These are phyloP conservation scores for Sciurus niger DNA, from an alignment of 2,113 vertebrate species.

Conservation along the genomic window DNA sequence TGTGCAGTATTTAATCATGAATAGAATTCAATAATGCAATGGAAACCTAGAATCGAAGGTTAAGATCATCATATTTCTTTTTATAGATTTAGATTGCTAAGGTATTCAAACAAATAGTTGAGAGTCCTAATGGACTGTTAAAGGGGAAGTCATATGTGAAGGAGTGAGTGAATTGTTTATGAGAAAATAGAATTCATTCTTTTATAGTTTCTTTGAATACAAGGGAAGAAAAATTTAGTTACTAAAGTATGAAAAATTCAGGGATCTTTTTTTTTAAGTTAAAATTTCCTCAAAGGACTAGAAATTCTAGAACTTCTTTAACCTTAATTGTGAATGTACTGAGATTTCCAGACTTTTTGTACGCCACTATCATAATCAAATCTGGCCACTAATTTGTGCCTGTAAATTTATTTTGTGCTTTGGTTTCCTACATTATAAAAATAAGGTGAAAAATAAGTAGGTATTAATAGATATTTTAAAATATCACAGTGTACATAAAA, in stretches of 20 bases:
- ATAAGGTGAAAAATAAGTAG: background rate
- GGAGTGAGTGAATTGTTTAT: background rate
- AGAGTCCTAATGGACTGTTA: background rate
- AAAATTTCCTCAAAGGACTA: background rate
- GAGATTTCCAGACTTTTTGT: background rate
- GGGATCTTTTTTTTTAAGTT: background rate
- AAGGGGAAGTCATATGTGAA: background rate
- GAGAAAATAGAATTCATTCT: background rate
- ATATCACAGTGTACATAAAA: background rate
- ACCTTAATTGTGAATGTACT: background rate
- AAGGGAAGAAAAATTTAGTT: background rate
- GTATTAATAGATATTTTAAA: background rate
- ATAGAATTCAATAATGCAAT: background rate
- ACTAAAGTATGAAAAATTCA: background rate
- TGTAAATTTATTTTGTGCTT: background rate
- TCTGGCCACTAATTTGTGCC: background rate
- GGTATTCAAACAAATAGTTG: background rate
- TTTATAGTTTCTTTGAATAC: background rate
- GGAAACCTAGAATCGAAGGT: background rate
- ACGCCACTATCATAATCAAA: background rate
- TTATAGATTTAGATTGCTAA: background rate
- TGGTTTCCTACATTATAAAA: background rate
- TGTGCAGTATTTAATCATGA: background rate
- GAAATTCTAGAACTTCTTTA: background rate
- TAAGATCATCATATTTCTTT: background rate